Evolutionary conservation across 2,888 invertebrate genomes (phyloP).

Genomic region (Dyspetes luteomarginatus): DNA sequence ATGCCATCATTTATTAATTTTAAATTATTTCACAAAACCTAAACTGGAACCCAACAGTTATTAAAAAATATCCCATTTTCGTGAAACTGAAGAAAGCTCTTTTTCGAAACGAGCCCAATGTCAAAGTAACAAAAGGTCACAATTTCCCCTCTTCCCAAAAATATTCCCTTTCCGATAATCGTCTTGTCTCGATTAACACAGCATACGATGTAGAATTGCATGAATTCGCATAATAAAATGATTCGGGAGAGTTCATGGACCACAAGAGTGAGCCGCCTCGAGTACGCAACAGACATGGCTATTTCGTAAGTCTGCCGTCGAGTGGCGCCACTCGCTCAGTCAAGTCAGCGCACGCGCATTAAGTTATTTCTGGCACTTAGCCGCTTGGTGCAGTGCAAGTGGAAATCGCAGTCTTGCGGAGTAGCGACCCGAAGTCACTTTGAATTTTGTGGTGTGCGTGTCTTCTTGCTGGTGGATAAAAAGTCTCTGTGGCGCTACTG

Average conservation of each 20-base stretch:
- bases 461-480: conserved; percentile 44
- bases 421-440: conserved; percentile 53
- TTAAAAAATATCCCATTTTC: no score
- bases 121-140: not conserved
- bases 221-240: not conserved
- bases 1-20: no score
- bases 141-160: not conserved
- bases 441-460: conserved; percentile 22
- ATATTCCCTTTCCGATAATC: not conserved
- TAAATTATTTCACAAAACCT: no score
- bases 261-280: not conserved
- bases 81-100: no score
- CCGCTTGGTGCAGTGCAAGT: conserved; percentile 50
- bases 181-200: not conserved
- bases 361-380: conserved; percentile 86
- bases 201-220: no score
- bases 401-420: conserved; percentile 51
- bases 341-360: conserved; percentile 86
- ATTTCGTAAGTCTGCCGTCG: not conserved
- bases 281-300: no score
- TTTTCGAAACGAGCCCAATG: not conserved
- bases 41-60: no score
- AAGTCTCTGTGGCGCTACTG: conserved; percentile 42
- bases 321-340: conserved; percentile 38
- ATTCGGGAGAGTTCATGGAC: not conserved